Base-by-base conservation (phyloP, 2,888 invertebrate species). In the Noctua fimbriata region DNA sequence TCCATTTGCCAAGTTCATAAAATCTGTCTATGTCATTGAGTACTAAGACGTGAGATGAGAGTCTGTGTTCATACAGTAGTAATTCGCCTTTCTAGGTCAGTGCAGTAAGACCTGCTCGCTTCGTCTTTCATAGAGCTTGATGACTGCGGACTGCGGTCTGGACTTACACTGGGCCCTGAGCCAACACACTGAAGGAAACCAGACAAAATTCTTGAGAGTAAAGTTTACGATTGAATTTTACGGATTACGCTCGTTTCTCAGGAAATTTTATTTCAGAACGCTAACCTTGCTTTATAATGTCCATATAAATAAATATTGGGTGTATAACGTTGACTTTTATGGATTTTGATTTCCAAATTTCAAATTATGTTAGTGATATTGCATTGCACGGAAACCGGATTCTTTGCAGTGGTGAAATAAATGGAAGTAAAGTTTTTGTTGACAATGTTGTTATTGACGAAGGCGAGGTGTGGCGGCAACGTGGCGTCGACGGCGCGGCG, bases 31-130 rank as follows among this genome's bases (percentile, higher is more conserved):
- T 90, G 88, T 89, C 81, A 88, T 92, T 90, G 88, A 91, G 83
- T 86, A 83, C 85, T 80, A 84, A 84, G 88, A 76, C 24, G 41
- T 87, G 87, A 52, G 18, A 66, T 81, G 82, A 83, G 88, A 89
- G 86, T 89, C 81, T 78, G 78, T 88, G 89, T 85, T 85, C 85
- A 79, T 88, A 84, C 89, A 89, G 84, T 87, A 89, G 85, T 90
- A 89, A 91, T 91, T 91, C 85, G 88, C 85, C n/a, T 94, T 93
- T 94, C 90, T 93, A 91, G 94, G 93, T 90, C 92, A 93, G 89
- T 92, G 93, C 92, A 92, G 91, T 91, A 86, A 87, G 90, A 92
- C 91, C 81, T 90, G 89, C 89, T 88, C 90, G 88, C 88, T 87
- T 90, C 82, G 87, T 81, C 55, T 84, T 71, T 89, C 91, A 92